Evolutionary conservation across 2,113 vertebrate species (phyloP), one percentile per base, ranked within the genome.

Genomic region (Pelobates fuscus): DNA sequence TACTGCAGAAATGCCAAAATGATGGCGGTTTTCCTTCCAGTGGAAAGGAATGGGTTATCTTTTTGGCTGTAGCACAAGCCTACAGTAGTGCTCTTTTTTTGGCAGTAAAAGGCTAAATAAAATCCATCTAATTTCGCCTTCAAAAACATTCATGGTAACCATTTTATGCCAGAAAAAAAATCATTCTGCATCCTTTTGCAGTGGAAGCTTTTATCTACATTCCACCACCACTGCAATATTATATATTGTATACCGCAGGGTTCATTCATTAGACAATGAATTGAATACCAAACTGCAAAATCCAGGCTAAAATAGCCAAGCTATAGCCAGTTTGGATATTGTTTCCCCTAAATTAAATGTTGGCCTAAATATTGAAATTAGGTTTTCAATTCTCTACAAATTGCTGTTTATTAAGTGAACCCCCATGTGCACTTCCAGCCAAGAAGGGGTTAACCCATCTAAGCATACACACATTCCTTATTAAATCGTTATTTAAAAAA

Each of bases 401-500:
- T n/a, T n/a, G n/a, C n/a, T n/a, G n/a, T n/a, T n/a, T n/a, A n/a
- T n/a, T n/a, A n/a, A n/a, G n/a, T n/a, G n/a, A n/a, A n/a, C n/a
- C n/a, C n/a, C 5, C 8, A 14, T 14, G 14, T 37, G 44, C 59
- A 55, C 26, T 65, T 54, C 60, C 44, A 54, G 21, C n/a, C 27
- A 62, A 20, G 43, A 61, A 46, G 70, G 15, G 70, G 15, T 73
- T 63, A 71, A 52, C 43, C 43, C 21, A 5, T 27, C 17, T 10
- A n/a, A 17, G 7, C 12, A 32, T 30, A 64, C 23, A 57, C 32
- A 29, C 71, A 66, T 74, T 74, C 52, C 71, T 74, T 54, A 37
- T 61, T 2, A 72, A 43, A 49, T 21, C 30, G 57, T 62, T 11
- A 25, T 21, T 14, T 49, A 29, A n/a, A 26, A 15, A 29, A 30